Percentiles rank a stretch among this genome's conserved stretches.
Evolutionary conservation across 2,888 invertebrate genomes (phyloP).

Genomic region (Copidosoma aretas): DNA sequence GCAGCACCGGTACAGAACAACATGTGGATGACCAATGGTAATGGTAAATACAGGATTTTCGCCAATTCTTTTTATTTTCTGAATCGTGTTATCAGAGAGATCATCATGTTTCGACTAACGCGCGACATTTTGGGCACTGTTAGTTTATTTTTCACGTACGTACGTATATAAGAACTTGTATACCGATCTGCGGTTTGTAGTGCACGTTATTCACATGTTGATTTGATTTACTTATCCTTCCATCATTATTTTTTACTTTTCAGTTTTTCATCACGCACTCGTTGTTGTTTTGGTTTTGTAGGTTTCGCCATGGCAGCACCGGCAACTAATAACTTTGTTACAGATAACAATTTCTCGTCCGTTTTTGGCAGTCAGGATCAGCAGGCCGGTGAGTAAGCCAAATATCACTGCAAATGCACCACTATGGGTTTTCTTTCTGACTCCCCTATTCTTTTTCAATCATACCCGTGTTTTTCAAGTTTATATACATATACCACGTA

Average conservation of each 20-base stretch:
- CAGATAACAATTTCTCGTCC: slow-evolving; percentile 86
- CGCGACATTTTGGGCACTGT: too few relatives aligned
- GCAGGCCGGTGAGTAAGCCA: slow-evolving; percentile 56
- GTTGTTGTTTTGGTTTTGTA: slow-evolving; percentile 54
- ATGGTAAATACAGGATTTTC: slow-evolving; percentile 56
- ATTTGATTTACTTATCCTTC: slow-evolving; percentile 9
- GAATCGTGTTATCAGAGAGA: slow-evolving; percentile 12
- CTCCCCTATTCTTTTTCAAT: slow-evolving; percentile 20
- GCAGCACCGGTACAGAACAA: slow-evolving; percentile 59
- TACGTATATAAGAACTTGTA: too few relatives aligned
- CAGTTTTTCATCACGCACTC: slow-evolving; percentile 37
- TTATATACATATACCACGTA: slow-evolving; percentile 12
- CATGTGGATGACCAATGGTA: slow-evolving; percentile 68
- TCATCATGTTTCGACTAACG: slow-evolving; percentile 16
- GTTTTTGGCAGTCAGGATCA: slow-evolving; percentile 77
- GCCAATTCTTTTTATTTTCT: slow-evolving; percentile 30
- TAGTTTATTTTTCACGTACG: too few relatives aligned
- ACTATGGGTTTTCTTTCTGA: slow-evolving; percentile 28
- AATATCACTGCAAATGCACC: slow-evolving; percentile 14
- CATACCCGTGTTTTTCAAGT: slow-evolving; percentile 2
- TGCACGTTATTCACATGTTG: not conserved
- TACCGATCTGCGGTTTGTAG: not conserved
- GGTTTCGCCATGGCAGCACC: slow-evolving; percentile 59
- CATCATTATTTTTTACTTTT: slow-evolving; percentile 32
- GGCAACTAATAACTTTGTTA: slow-evolving; percentile 74